phyloP scores from a whole-genome alignment of 2,113 vertebrate genomes.

The Notiomystis cincta region DNA sequence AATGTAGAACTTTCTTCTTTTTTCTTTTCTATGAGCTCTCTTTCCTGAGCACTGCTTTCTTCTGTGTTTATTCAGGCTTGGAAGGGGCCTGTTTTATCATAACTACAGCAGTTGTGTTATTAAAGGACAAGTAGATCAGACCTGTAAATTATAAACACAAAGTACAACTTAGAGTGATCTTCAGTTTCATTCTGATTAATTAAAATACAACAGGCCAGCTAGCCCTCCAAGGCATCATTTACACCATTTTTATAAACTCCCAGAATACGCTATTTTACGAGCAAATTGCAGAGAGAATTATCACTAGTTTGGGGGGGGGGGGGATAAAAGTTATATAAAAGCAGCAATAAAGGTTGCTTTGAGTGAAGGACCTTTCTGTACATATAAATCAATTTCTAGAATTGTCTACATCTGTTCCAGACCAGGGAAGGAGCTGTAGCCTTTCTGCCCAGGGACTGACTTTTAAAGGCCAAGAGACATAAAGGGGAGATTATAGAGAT shows the following conservation, averaged over 20 bases:
- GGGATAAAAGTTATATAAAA: background rate
- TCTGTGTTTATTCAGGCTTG: background rate
- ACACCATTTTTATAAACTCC: background rate
- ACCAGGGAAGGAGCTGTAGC: background rate
- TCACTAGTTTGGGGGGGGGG: background rate
- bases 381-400: background rate
- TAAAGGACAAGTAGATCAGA: background rate
- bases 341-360: background rate
- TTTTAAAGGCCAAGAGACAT: background rate
- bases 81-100: background rate
- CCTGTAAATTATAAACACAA: background rate
- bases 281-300: background rate
- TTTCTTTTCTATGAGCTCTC: background rate
- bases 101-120: background rate
- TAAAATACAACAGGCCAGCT: background rate
- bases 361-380: background rate
- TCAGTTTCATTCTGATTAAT: conserved; percentile 14
- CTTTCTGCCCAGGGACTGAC: background rate
- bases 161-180: background rate
- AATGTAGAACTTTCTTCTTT: background rate
- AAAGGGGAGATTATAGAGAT: background rate
- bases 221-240: background rate
- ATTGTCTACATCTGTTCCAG: background rate
- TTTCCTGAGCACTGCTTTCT: background rate
- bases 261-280: background rate